Base-by-base conservation (phyloP, 2,888 invertebrate genomes). In the Hedya salicella region DNA sequence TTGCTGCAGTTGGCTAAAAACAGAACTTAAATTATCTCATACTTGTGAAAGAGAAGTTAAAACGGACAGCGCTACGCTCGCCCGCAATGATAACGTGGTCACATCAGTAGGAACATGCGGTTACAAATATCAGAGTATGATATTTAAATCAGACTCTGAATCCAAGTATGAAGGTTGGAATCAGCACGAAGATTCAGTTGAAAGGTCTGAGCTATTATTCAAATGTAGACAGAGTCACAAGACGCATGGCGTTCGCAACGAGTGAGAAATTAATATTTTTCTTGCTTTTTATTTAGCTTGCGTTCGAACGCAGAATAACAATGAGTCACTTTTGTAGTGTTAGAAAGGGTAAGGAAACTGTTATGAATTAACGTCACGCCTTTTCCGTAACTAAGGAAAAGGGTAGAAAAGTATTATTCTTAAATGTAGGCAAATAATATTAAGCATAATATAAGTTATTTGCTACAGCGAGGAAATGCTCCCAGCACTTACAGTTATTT, bases 201-300 rank as follows among this genome's bases (percentile, higher is more conserved):
- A 50, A 49, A 49, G 30, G 40, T 44, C 13, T 14, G 32, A 9
- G 50, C 52, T 52, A 59, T 65, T 53, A 65, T 60, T 65, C 52
- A 65, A 60, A 65, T 53, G 56, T 39, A 42, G 39, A 49, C 39
- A 25, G 14, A 21, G 17, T 61, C 61, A 30, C 16, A 46, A 59
- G 49, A 46, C 11, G 52, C 59, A 25, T 60, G 52, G 52, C 44
- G 25, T 39, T 53, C 14, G 21, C 44, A 65, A 46, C 25, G 44
- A 46, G 59, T 17, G 21, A 39, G 59, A 53, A 65, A 59, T 65
- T 65, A 65, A 60, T 65, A 65, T 60, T 65, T 65, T 53, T 19
- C 59, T 30, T 46, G 52, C 50, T 19, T 60, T 65, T 60, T 60
- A 46, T 59, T 65, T 65, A 17, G 59, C 3, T 36, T 44, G 25